Evolutionary conservation across 2,888 invertebrate species (phyloP).

Genomic region (Colletes collaris): DNA sequence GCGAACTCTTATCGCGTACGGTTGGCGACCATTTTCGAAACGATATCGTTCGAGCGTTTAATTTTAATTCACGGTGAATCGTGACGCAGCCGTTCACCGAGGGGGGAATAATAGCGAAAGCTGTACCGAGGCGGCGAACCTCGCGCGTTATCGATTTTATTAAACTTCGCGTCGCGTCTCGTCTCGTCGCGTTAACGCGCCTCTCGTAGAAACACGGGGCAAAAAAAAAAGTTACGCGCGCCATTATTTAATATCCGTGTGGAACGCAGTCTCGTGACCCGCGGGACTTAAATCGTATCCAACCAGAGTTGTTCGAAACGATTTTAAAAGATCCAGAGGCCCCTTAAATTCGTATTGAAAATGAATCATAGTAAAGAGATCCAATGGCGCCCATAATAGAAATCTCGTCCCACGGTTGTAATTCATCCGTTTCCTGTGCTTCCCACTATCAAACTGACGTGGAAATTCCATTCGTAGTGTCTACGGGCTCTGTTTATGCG

Average conservation of each 20-base stretch:
- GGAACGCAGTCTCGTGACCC: no score
- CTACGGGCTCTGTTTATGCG: background rate
- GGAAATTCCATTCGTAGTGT: no score
- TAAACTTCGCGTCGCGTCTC: constrained; percentile 15
- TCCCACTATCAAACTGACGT: no score
- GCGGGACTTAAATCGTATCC: no score
- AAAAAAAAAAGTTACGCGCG: background rate
- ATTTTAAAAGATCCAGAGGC: no score
- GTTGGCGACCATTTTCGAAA: constrained; percentile 14
- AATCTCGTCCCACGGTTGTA: no score
- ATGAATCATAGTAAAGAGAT: no score
- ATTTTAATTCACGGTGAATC: constrained; percentile 10
- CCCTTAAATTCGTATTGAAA: no score
- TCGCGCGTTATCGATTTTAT: constrained; percentile 24
- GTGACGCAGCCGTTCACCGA: background rate
- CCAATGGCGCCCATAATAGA: no score
- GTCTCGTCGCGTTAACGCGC: constrained; percentile 1
- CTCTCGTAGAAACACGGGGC: background rate
- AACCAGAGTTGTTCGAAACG: no score
- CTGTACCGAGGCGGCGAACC: background rate
- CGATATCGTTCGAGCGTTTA: constrained; percentile 5
- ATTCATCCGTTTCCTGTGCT: no score
- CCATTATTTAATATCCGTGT: background rate
- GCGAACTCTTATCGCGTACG: constrained; percentile 11
- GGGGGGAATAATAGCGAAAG: constrained; percentile 10